These are phyloP conservation scores for Tachina grossa DNA, from an alignment of 2,888 invertebrate species.

Conservation along the genomic window DNA sequence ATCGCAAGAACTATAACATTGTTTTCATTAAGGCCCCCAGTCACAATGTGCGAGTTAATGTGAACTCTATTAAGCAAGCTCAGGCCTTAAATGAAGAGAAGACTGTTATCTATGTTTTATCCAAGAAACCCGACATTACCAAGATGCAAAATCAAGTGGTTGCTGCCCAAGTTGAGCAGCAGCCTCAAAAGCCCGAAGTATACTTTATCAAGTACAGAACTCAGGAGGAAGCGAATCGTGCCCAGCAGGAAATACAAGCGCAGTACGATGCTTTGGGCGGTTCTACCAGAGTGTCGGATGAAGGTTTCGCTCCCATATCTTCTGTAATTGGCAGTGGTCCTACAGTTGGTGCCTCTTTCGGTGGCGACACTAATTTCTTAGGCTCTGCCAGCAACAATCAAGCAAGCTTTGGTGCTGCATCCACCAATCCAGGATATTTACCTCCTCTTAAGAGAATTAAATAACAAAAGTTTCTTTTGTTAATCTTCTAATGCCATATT, in stretches of 20 bases:
- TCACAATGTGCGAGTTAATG: constrained; percentile 82
- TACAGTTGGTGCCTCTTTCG: constrained; percentile 68
- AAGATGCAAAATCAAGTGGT: constrained; percentile 86
- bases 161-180: constrained; percentile 79
- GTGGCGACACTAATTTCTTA: background rate
- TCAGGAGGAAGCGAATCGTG: constrained; percentile 80
- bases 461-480: constrained; percentile 43
- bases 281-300: constrained; percentile 80
- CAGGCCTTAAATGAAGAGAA: constrained; percentile 81
- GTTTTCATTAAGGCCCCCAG: constrained; percentile 82
- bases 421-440: constrained; percentile 25
- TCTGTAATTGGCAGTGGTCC: constrained; percentile 76
- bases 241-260: constrained; percentile 81
- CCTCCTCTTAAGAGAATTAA: constrained; percentile 73
- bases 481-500: background rate
- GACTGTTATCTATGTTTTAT: constrained; percentile 82
- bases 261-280: constrained; percentile 81
- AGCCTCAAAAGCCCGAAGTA: constrained; percentile 81
- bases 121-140: constrained; percentile 80
- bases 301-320: constrained; percentile 79
- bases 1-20: constrained; percentile 82
- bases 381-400: constrained; percentile 28
- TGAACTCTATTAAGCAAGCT: constrained; percentile 79
- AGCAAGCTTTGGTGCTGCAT: constrained; percentile 31
- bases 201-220: constrained; percentile 83